These are phyloP conservation scores for Asbolus verrucosus DNA, from an alignment of 1,140 invertebrate genomes.

Conservation along the genomic window DNA sequence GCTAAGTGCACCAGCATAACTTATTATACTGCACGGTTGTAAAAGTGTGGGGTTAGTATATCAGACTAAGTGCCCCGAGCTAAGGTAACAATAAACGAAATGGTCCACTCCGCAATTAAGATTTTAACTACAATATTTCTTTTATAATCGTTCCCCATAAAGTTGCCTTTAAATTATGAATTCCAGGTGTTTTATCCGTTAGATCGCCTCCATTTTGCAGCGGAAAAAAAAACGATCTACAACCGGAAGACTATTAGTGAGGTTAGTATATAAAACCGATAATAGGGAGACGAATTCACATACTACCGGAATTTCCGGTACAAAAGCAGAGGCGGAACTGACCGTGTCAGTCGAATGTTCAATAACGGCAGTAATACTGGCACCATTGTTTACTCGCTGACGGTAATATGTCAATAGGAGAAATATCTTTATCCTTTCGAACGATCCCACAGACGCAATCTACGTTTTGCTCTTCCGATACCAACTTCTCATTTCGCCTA, in stretches of 20 bases:
- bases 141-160: no score
- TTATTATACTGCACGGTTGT: background rate
- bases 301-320: conserved; percentile 3
- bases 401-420: conserved; percentile 25
- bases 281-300: background rate
- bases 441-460: no score
- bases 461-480: no score
- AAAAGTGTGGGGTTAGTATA: background rate
- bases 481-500: no score
- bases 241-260: background rate
- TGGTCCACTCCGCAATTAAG: background rate
- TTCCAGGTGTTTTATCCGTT: no score
- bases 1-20: background rate
- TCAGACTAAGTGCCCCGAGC: background rate
- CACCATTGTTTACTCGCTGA: conserved; percentile 4
- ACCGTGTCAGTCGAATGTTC: conserved; percentile 15
- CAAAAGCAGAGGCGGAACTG: background rate
- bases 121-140: no score
- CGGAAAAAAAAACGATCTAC: no score
- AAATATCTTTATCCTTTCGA: background rate
- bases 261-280: background rate
- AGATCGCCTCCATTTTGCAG: no score
- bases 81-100: background rate
- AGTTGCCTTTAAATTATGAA: no score
- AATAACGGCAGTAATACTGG: conserved; percentile 9